These are phyloP conservation scores for Sylvia atricapilla DNA, from an alignment of 2,113 vertebrate genomes.

Conservation along the genomic window DNA sequence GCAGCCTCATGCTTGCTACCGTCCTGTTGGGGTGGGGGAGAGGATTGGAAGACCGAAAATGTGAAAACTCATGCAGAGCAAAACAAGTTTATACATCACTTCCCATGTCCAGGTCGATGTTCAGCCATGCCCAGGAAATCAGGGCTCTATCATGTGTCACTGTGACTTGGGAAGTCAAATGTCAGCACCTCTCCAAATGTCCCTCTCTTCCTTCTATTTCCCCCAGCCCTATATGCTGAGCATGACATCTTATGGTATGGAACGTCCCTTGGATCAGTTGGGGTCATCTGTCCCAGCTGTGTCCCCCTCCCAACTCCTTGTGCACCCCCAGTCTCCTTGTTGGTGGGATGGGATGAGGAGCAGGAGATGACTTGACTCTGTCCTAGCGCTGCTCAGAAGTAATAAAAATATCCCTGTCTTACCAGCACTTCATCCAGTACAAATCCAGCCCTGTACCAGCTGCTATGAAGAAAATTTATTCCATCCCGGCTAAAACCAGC, in stretches of 20 bases:
- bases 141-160: rapidly evolving
- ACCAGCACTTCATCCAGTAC: not conserved
- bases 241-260: rapidly evolving
- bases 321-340: rapidly evolving
- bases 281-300: not conserved
- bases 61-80: not conserved
- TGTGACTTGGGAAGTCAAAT: not conserved
- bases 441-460: not conserved
- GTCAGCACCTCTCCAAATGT: rapidly evolving
- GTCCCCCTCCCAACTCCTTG: not conserved
- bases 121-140: not conserved
- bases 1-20: rapidly evolving
- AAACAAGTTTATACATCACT: not conserved
- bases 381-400: not conserved
- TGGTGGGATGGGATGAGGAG: not conserved
- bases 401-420: rapidly evolving
- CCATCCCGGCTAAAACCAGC: not conserved
- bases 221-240: not conserved
- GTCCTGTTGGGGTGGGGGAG: not conserved
- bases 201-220: not conserved
- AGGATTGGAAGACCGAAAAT: not conserved
- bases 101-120: not conserved
- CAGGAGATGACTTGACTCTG: not conserved
- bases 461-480: not conserved
- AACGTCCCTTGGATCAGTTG: not conserved